Conservation (phyloP, 2,888 invertebrate genomes). For the Conus canariensis region DNA sequence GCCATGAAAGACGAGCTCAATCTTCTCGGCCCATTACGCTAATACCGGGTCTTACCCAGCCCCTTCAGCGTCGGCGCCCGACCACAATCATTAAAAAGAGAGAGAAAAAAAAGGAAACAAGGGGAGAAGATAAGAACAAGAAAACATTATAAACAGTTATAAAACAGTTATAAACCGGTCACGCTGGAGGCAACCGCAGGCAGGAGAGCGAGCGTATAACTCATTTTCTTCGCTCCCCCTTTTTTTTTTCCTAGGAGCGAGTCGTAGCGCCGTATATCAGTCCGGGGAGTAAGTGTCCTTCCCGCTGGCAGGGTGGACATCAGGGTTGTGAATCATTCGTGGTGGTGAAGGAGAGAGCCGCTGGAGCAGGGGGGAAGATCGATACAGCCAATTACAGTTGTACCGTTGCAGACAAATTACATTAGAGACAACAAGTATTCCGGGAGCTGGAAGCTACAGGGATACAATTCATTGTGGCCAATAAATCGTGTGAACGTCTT, state of each 20-base stretch:
- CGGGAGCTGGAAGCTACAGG: background rate
- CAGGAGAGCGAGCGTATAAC: background rate
- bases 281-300: background rate
- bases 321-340: background rate
- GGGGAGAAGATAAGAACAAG: no score
- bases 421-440: background rate
- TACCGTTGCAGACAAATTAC: conserved; percentile 8
- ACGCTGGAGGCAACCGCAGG: background rate
- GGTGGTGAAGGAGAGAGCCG: background rate
- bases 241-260: background rate
- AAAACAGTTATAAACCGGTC: background rate
- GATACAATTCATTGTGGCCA: conserved; percentile 24
- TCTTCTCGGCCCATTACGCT: conserved; percentile 22
- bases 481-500: background rate
- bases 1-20: background rate
- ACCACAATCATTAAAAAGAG: background rate
- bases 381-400: conserved; percentile 30
- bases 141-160: no score
- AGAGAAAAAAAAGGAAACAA: background rate
- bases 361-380: background rate
- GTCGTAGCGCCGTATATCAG: background rate
- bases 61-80: background rate
- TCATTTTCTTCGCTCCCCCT: background rate
- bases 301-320: background rate
- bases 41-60: background rate